phyloP scores from a whole-genome alignment of 2,888 invertebrate genomes.

The Alcis repandata region DNA sequence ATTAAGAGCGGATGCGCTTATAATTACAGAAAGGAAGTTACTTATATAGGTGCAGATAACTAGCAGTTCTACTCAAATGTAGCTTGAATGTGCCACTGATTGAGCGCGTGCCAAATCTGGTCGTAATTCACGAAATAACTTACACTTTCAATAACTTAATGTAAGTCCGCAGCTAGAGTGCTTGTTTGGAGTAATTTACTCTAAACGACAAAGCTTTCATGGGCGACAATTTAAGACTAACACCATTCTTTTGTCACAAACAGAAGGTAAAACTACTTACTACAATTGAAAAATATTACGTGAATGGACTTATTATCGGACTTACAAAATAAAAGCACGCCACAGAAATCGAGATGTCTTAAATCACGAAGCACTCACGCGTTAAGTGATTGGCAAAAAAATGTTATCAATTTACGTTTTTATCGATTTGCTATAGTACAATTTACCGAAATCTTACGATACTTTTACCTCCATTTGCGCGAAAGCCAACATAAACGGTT shows the following conservation, averaged over 20 bases:
- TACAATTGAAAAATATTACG: conserved; percentile 58
- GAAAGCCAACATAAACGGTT: conserved; percentile 54
- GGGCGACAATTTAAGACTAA: conserved; percentile 42
- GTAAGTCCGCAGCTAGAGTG: conserved; percentile 25
- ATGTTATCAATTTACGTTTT: conserved; percentile 67
- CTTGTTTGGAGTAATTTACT: conserved; percentile 34
- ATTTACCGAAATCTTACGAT: conserved; percentile 69
- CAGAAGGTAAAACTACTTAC: conserved; percentile 47
- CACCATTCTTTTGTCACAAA: conserved; percentile 32
- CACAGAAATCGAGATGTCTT: conserved; percentile 62
- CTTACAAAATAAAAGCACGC: conserved; percentile 53
- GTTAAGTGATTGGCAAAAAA: conserved; percentile 74
- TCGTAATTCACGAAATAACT: conserved; percentile 49
- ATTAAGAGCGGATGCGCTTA: conserved; percentile 63
- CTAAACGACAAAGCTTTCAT: conserved; percentile 44
- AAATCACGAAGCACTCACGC: conserved; percentile 81
- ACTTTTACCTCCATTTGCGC: conserved; percentile 75
- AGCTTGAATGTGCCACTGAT: conserved; percentile 32
- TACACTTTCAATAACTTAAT: conserved; percentile 38
- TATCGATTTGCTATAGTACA: conserved; percentile 71
- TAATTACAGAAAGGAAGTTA: conserved; percentile 65
- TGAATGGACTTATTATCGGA: conserved; percentile 51
- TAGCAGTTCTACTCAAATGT: conserved; percentile 49
- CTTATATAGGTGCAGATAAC: conserved; percentile 25
- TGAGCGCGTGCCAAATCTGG: conserved; percentile 42